Evolutionary conservation across 2,797 vertebrate genomes (phyloP).

Genomic region (Cercopithecus neglectus): DNA sequence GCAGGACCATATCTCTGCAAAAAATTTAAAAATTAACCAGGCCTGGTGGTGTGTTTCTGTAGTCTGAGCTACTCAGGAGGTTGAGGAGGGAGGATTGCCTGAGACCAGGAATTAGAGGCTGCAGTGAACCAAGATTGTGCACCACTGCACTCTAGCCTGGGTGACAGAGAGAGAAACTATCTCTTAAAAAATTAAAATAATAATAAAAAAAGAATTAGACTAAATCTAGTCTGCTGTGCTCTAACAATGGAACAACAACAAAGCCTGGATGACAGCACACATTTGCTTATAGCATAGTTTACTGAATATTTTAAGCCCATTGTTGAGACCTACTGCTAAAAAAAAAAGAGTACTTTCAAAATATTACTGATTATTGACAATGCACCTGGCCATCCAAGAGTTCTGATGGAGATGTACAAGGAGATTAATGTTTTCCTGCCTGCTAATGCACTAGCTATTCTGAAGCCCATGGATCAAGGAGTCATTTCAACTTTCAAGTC

Average conservation of each 20-base stretch:
- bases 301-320: not conserved
- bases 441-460: not conserved
- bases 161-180: not conserved
- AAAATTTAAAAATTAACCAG: not conserved
- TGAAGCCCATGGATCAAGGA: not conserved
- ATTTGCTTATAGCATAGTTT: not conserved
- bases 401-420: not conserved
- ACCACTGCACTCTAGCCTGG: not conserved
- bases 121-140: not conserved
- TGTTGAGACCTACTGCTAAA: not conserved
- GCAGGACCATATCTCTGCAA: not conserved
- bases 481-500: not conserved
- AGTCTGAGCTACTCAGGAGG: not conserved
- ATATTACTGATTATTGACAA: not conserved
- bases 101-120: not conserved
- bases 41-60: not conserved
- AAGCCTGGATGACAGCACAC: not conserved
- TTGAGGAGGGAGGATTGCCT: not conserved
- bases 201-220: not conserved
- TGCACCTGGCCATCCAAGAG: not conserved
- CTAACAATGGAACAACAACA: not conserved
- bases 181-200: not conserved
- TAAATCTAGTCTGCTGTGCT: not conserved
- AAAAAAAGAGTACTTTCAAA: not conserved
- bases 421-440: not conserved